A percentile compares a stretch with the other conserved stretches of the same genome.
These are phyloP conservation scores for Nipponia nippon DNA, from an alignment of 2,113 vertebrate species.

Conservation along the genomic window DNA sequence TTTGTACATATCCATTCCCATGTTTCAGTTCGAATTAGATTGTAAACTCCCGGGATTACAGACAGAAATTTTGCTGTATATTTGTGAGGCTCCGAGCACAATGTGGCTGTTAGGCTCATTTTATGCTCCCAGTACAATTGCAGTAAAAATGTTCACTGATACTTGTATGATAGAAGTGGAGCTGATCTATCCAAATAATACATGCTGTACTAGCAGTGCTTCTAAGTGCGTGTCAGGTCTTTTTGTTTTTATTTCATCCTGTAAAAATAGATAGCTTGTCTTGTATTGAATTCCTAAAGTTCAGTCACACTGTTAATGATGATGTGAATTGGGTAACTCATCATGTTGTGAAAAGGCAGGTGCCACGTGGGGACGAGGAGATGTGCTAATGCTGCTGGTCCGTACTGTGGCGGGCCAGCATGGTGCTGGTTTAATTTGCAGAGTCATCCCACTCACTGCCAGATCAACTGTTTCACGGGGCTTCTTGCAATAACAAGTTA, in stretches of 20 bases:
- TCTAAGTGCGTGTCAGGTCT: neutral
- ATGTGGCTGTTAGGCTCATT: neutral
- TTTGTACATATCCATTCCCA: neutral
- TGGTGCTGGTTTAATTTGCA: rapidly evolving
- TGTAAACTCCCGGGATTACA: neutral
- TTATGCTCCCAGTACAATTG: neutral
- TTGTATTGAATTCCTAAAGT: neutral
- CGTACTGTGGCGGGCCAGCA: neutral
- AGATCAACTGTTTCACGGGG: neutral
- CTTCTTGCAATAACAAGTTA: neutral
- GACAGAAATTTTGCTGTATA: neutral
- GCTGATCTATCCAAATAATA: neutral
- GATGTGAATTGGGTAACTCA: neutral
- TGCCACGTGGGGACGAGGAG: neutral
- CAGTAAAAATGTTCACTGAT: neutral
- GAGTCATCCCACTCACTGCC: neutral
- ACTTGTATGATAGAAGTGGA: neutral
- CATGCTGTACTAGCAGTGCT: neutral
- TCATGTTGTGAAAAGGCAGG: neutral
- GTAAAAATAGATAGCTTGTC: neutral
- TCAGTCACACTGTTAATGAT: neutral
- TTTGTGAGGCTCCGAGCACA: neutral
- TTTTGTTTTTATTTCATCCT: neutral
- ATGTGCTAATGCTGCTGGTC: neutral
- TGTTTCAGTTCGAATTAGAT: neutral